Base-by-base conservation (phyloP, 2,888 invertebrate species). In the Synanthedon andrenaeformis region DNA sequence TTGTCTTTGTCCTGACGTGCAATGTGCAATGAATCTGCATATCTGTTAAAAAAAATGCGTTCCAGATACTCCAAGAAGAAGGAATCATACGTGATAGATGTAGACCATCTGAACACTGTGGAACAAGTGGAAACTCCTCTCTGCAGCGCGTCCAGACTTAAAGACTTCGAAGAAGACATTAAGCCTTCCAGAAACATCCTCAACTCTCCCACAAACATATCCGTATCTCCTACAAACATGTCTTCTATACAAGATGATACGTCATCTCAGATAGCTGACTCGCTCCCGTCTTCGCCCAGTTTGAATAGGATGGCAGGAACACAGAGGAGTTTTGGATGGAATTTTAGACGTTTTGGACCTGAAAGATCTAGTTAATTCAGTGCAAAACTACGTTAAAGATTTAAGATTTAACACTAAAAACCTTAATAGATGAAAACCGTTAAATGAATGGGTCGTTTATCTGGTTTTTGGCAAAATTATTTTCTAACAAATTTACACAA, bases 101-200 rank as follows among this genome's bases (percentile, higher is more conserved):
- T 89, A 42, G 89, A 90, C 12, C 82, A 90, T 54, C 89, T 94
- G 52, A 89, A 94, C 69, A 86, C 88, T 17, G 91, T 92, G 0
- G 90, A 90, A 60, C 90, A 91, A 62, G 89, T 92, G 0, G 89
- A 89, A 35, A 93, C 94, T 0, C 95, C 95, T 0, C 88, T 94
- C 1, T 95, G 94, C 77, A 94, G 94, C 62, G 95, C 95, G 0
- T 90, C 91, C 58, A 90, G 92, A 49, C 86, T 94, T 11, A 82
- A 83, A 49, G 74, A 74, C 13, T 70, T 84, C 51, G 76, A 83
- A 56, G 76, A 70, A 23, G 81, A 83, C 62, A 67, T 84, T 51
- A 79, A 82, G 49, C 66, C 68, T 0, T 76, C 80, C n/a, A 66
- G 70, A 23, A 70, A 73, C 35, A 57, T 74, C 12, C 61, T 76